Base-by-base conservation (phyloP, 2,113 vertebrate species). In the Hippocampus comes region DNA sequence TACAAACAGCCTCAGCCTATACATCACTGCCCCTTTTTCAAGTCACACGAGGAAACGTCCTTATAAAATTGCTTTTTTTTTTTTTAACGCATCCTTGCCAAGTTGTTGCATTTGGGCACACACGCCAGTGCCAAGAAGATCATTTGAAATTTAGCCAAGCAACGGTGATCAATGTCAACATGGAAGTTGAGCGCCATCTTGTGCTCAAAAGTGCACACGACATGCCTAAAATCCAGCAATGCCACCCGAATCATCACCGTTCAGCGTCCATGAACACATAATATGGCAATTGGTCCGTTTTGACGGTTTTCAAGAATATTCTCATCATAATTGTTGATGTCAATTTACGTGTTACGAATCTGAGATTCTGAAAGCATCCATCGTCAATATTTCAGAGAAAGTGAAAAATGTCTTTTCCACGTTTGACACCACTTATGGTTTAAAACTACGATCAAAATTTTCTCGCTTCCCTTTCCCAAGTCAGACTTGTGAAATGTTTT, bases 151-250 rank as follows among this genome's bases (percentile, higher is more conserved):
- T 43, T 27, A 59, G 65, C 48, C 67, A 71, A 74, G 70, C 59
- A 75, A 25, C 9, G 25, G 67, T 73, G 61, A 82, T 74, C 27
- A 61, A 75, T 56, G 67, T 73, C 64, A 48, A 65, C 4, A 14
- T 82, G 63, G 85, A 85, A 74, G 74, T 77, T 66, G 83, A 85
- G 74, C 89, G 86, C 84, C 90, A 88, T 83, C 91, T 91, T 89
- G 88, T 91, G 90, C 67, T 18, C n/a, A 41, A 66, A 4, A 55
- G 23, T 79, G 75, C 46, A 81, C 71, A 76, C 30, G 17, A 21
- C n/a, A 61, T 18, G 11, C 9, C 51, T 30, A 49, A 38, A 55
- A 69, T 42, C 34, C 18, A 18, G 5, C 38, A 8, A 20, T 5
- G 38, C 11, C 27, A 30, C 34, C 34, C 15, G 5, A 34, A 63